Percentiles rank a stretch among this genome's conserved stretches.
Conservation (phyloP, 2,888 invertebrate genomes). For the Tiliacea aurago region DNA sequence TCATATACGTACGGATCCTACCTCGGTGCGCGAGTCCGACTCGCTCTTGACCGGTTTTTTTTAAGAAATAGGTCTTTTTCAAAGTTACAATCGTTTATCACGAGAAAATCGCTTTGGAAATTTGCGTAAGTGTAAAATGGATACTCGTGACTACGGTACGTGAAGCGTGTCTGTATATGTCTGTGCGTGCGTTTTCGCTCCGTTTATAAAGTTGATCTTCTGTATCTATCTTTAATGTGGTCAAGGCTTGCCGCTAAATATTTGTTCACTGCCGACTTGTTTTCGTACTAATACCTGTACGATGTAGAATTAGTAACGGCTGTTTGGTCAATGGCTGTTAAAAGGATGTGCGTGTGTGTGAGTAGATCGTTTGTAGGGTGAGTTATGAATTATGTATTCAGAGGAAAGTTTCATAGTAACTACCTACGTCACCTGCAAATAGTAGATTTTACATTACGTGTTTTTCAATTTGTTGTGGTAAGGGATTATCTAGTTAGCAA, state of each 20-base stretch:
- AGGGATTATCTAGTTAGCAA: not conserved
- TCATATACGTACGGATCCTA: no score
- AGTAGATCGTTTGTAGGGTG: not conserved
- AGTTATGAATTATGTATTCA: conserved; percentile 22
- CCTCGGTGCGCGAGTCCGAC: no score
- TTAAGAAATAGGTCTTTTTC: not conserved
- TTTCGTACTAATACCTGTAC: conserved; percentile 58
- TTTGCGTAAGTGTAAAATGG: not conserved
- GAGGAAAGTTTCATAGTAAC: not conserved
- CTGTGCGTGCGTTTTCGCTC: not conserved
- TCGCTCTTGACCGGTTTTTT: no score
- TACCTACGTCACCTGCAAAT: not conserved
- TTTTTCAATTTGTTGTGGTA: not conserved
- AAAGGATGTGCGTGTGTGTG: conserved; percentile 2
- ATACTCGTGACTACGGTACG: not conserved
- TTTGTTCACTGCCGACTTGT: conserved; percentile 57
- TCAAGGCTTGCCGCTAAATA: conserved; percentile 55
- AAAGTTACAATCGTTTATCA: not conserved
- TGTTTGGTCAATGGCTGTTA: conserved; percentile 24
- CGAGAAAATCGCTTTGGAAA: not conserved
- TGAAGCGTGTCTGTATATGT: not conserved
- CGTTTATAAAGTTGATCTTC: not conserved
- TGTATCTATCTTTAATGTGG: conserved; percentile 21
- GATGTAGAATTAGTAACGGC: conserved; percentile 47
- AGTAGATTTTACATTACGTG: not conserved